Evolutionary conservation across 2,888 invertebrate genomes (phyloP), one percentile per base, ranked within the genome.

Genomic region (Abrostola tripartita): DNA sequence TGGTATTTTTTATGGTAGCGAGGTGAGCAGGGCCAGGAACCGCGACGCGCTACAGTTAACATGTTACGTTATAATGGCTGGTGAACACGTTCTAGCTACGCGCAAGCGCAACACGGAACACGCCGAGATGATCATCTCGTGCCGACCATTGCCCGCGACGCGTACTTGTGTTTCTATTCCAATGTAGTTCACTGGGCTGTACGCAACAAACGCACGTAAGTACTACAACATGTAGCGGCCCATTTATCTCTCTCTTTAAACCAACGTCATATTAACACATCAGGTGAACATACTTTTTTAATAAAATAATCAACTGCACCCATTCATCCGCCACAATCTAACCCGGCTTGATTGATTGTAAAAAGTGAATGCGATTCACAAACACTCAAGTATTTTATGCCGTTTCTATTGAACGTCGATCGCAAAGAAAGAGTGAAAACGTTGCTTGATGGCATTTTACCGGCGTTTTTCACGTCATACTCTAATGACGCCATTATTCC

Each of bases 31-130:
- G 73, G 66, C 82, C 88, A 85, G 74, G 76, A 79, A 89, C 86
- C 89, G 91, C 81, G 85, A 90, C 89, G 86, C 52, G 73, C 81
- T 88, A 91, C 91, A 90, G 91, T 91, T 90, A 91, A 74, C 59
- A 65, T 69, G 79, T 86, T 85, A 85, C 81, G 86, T 85, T 86
- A 81, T 83, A 85, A 85, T 85, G 84, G 83, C 66, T 81, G 73
- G 71, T 71, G 78, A 71, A 65, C 79, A 72, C 81, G 82, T 78
- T 80, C 84, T 80, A 83, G 77, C 85, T 84, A 81, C 79, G 71
- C 85, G 84, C 69, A 78, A 74, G 82, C 82, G 84, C 85, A 85
- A 83, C 86, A 76, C 79, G 75, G 68, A 60, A 67, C 69, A 65
- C 68, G 40, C 67, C 51, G 75, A 82, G 77, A 80, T 82, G 79